Evolutionary conservation across 2,888 invertebrate genomes (phyloP).

Genomic region (Lomographa bimaculata): DNA sequence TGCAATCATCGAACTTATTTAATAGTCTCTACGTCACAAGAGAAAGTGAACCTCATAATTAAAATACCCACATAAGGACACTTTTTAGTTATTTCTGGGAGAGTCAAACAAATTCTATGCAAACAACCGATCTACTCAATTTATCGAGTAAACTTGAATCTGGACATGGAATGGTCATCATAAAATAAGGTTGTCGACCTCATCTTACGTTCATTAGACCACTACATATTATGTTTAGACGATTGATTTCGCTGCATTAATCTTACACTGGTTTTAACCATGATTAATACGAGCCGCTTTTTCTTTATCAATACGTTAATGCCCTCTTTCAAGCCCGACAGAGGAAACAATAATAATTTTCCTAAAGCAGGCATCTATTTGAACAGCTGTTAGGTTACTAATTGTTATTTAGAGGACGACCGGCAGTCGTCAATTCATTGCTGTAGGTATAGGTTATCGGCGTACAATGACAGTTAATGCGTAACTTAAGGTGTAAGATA

Average conservation of each 20-base stretch:
- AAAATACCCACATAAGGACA: constrained; percentile 14
- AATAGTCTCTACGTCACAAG: constrained; percentile 29
- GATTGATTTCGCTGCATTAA: constrained; percentile 19
- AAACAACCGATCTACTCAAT: constrained; percentile 19
- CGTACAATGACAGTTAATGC: constrained; percentile 51
- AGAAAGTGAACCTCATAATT: constrained; percentile 25
- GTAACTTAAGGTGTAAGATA: constrained; percentile 69
- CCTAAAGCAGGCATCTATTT: constrained; percentile 15
- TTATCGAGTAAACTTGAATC: constrained; percentile 24
- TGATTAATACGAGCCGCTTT: constrained; percentile 17
- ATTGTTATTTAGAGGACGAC: constrained; percentile 36
- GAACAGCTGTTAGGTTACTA: constrained; percentile 33
- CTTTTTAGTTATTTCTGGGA: constrained; percentile 10
- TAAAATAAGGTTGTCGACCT: constrained; percentile 43
- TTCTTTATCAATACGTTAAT: constrained; percentile 14
- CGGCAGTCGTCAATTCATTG: constrained; percentile 26
- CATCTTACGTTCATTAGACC: constrained; percentile 24
- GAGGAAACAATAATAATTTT: constrained; percentile 5
- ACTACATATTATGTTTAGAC: constrained; percentile 10
- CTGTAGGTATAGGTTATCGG: constrained; percentile 32
- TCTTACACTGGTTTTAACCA: constrained; percentile 17
- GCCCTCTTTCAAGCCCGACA: constrained; percentile 1
- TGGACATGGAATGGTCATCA: constrained; percentile 24
- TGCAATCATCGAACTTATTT: constrained; percentile 17
- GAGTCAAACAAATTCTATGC: constrained; percentile 7